These are phyloP conservation scores for Holothuria scabra DNA, from an alignment of 53 echinoderm and acorn worm genomes.

Conservation along the genomic window DNA sequence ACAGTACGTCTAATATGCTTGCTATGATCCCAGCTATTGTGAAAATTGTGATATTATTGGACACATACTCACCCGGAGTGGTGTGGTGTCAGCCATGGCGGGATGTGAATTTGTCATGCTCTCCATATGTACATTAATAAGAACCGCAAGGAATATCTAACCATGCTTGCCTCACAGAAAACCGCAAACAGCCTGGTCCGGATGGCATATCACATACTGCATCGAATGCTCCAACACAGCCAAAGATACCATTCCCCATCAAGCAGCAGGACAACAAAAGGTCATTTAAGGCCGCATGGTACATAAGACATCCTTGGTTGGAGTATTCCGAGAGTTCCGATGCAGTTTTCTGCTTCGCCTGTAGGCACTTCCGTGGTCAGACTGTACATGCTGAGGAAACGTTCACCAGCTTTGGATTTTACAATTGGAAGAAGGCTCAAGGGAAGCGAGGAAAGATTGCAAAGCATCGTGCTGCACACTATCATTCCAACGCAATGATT, in stretches of 20 bases:
- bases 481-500: constrained; percentile 33
- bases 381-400: constrained; percentile 33
- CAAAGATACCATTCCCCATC: constrained; percentile 27
- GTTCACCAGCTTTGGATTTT: constrained; percentile 28
- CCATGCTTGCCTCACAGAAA: neutral
- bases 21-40: too few relatives aligned
- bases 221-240: constrained; percentile 26
- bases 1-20: too few relatives aligned
- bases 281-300: constrained; percentile 31
- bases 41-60: too few relatives aligned
- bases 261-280: constrained; percentile 10
- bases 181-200: constrained; percentile 17
- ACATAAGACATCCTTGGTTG: constrained; percentile 31
- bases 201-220: constrained; percentile 21
- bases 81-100: too few relatives aligned
- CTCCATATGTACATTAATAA: too few relatives aligned
- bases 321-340: constrained; percentile 26
- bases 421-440: constrained; percentile 36
- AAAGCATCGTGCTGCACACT: constrained; percentile 38
- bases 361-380: constrained; percentile 25
- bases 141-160: neutral
- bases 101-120: too few relatives aligned
- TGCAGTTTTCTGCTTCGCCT: constrained; percentile 42
- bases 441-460: constrained; percentile 43
- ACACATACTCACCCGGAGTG: too few relatives aligned